phyloP scores from a whole-genome alignment of 2,113 vertebrate genomes.

The Pogona vitticeps region DNA sequence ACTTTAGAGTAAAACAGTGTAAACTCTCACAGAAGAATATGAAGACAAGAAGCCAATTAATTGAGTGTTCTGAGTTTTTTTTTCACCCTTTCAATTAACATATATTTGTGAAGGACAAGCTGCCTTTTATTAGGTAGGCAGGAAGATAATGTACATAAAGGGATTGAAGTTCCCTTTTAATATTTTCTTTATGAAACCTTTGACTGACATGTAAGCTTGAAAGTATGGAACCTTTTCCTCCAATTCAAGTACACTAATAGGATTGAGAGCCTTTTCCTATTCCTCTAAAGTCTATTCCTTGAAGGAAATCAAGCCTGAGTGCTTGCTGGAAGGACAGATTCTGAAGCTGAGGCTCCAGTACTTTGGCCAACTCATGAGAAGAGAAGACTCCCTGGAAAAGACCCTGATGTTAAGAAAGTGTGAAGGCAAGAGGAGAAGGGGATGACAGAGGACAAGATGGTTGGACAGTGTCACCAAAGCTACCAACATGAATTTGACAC shows the following conservation, averaged over 20 bases:
- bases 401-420: no score
- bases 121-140: not conserved
- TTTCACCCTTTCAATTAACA: accelerated
- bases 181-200: not conserved
- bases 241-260: no score
- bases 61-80: constrained; percentile 1
- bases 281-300: constrained; percentile 1
- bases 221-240: not conserved
- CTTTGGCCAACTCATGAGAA: no score
- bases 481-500: no score
- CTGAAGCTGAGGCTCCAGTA: no score
- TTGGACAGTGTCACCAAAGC: no score
- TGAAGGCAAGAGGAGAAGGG: no score
- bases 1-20: constrained; percentile 2
- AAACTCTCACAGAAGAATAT: constrained; percentile 9
- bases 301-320: no score
- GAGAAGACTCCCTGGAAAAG: no score
- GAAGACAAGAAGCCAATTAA: constrained; percentile 11
- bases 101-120: not conserved
- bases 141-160: not conserved
- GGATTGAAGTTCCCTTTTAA: not conserved
- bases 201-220: not conserved
- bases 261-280: not conserved
- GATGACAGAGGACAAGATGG: no score
- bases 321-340: no score